These are phyloP conservation scores for Digitonthophagus gazella DNA, from an alignment of 2,888 invertebrate species.

Conservation along the genomic window DNA sequence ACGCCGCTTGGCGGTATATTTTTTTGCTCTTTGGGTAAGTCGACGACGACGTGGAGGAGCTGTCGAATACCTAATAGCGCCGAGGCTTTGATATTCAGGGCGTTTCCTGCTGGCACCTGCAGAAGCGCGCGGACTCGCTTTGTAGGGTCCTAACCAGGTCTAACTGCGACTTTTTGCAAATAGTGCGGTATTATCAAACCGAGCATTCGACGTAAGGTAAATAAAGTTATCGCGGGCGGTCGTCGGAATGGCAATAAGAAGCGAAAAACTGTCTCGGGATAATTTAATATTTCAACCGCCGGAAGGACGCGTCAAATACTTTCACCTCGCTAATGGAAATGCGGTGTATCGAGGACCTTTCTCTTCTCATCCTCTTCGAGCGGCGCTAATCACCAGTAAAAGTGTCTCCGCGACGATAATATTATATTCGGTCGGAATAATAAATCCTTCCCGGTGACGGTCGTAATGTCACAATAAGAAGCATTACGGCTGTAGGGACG, in stretches of 20 bases:
- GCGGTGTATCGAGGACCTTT: too few relatives aligned
- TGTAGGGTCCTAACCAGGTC: neutral
- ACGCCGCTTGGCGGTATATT: neutral
- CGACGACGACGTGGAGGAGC: neutral
- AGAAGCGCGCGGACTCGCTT: neutral
- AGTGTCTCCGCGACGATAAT: neutral
- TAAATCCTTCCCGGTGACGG: constrained; percentile 11
- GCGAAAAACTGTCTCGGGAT: neutral
- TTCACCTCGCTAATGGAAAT: too few relatives aligned
- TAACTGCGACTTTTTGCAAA: neutral
- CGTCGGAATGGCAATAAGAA: neutral
- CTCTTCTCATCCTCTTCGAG: too few relatives aligned
- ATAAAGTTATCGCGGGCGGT: neutral
- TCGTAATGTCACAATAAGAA: constrained; percentile 7
- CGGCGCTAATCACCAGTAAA: neutral
- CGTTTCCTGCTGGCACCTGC: neutral
- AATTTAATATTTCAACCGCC: too few relatives aligned
- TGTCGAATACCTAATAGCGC: neutral
- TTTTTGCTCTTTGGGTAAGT: neutral
- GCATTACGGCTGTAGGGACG: neutral
- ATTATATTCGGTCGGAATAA: constrained; percentile 10
- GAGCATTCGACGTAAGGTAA: neutral
- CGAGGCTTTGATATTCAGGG: neutral
- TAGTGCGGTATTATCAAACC: neutral
- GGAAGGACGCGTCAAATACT: too few relatives aligned